A percentile compares a stretch with the other conserved stretches of the same genome.
phyloP scores from a whole-genome alignment of 2,113 vertebrate genomes.

The Channa argus region DNA sequence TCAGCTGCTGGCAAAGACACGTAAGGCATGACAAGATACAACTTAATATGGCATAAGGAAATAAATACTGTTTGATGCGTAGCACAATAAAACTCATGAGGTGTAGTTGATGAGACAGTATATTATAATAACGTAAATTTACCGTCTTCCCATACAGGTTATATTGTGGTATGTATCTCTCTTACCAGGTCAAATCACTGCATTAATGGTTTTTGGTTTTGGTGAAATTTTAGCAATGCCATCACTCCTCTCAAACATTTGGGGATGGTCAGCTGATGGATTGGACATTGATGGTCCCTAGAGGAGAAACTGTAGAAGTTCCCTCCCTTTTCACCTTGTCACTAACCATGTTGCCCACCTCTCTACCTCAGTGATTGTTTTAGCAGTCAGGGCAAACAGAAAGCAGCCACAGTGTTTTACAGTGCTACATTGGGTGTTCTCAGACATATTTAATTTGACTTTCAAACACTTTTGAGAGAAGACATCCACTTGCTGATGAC shows the following conservation, averaged over 20 bases:
- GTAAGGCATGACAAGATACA: no score
- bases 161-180: neutral
- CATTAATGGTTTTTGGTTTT: no score
- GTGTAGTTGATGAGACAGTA: neutral
- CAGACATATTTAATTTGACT: conserved; percentile 23
- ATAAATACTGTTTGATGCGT: neutral
- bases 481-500: conserved; percentile 2
- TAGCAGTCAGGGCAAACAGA: neutral
- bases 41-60: neutral
- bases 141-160: neutral
- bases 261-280: no score
- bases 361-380: neutral
- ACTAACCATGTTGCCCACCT: neutral
- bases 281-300: no score
- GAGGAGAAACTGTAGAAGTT: no score
- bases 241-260: no score
- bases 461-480: conserved; percentile 15
- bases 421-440: neutral
- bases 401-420: no score
- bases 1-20: no score
- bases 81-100: neutral
- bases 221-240: no score
- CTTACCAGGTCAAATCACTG: neutral
- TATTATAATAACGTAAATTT: neutral
- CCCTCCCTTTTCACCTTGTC: no score